Evolutionary conservation across 1,140 invertebrate species (phyloP).

Genomic region (Ips nitidus): DNA sequence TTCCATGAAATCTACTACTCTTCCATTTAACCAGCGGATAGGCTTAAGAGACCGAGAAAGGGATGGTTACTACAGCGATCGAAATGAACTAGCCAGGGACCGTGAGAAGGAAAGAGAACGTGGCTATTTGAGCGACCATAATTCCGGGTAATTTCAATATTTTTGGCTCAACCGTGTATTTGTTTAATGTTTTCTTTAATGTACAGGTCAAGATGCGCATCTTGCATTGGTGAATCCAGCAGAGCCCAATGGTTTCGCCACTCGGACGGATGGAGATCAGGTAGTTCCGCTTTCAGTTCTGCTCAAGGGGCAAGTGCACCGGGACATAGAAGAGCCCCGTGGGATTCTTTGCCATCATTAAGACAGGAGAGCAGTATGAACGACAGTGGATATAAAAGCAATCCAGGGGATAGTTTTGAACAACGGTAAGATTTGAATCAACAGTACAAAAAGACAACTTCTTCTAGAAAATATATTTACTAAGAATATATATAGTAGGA

Average conservation of each 20-base stretch:
- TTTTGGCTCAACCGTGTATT: not conserved
- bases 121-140: slow-evolving; percentile 84
- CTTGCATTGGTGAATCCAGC: slow-evolving; percentile 81
- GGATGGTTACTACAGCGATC: slow-evolving; percentile 84
- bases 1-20: slow-evolving; percentile 71
- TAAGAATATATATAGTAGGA: not conserved
- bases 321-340: slow-evolving; percentile 72
- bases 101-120: slow-evolving; percentile 69
- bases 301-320: slow-evolving; percentile 52
- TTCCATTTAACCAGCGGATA: slow-evolving; percentile 68
- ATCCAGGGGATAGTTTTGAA: slow-evolving; percentile 81
- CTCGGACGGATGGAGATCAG: slow-evolving; percentile 83
- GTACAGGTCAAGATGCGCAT: slow-evolving; percentile 66
- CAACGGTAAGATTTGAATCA: slow-evolving; percentile 53
- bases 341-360: slow-evolving; percentile 81
- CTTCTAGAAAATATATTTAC: too few relatives aligned
- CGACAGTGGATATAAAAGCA: slow-evolving; percentile 83
- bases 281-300: slow-evolving; percentile 69
- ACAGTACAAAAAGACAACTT: too few relatives aligned
- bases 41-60: slow-evolving; percentile 67
- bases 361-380: slow-evolving; percentile 79
- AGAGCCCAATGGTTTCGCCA: slow-evolving; percentile 84
- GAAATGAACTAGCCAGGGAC: slow-evolving; percentile 76
- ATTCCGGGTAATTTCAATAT: slow-evolving; percentile 63
- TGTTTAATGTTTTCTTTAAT: not conserved